These are phyloP conservation scores for Apodemia zela DNA, from an alignment of 2,888 invertebrate genomes.

Conservation along the genomic window DNA sequence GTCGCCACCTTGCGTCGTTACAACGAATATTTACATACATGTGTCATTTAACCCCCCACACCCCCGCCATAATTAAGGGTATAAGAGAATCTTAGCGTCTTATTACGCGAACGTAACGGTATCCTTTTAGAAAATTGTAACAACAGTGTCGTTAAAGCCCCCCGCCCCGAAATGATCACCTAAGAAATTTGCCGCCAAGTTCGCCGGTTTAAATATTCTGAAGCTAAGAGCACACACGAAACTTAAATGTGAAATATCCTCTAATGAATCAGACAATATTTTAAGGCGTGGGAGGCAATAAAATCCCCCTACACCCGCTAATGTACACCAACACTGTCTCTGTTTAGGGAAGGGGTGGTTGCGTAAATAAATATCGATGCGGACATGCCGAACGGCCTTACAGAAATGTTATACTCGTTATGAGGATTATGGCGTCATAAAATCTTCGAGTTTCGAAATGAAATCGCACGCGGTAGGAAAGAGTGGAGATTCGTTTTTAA, in stretches of 20 bases:
- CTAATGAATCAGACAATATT: constrained; percentile 81
- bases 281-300: constrained; percentile 77
- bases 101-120: constrained; percentile 78
- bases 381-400: constrained; percentile 45
- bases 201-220: constrained; percentile 52
- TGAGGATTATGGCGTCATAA: constrained; percentile 10
- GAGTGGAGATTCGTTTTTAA: background rate
- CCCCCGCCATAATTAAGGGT: constrained; percentile 75
- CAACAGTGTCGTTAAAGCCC: constrained; percentile 64
- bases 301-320: constrained; percentile 71
- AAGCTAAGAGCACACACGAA: constrained; percentile 67
- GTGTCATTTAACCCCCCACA: constrained; percentile 69
- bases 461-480: background rate
- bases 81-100: constrained; percentile 80
- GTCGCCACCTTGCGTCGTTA: constrained; percentile 76
- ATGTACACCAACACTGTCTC: constrained; percentile 75
- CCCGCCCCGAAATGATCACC: constrained; percentile 64
- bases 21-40: constrained; percentile 78
- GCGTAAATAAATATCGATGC: constrained; percentile 73
- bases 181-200: constrained; percentile 58
- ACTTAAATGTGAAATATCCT: constrained; percentile 79
- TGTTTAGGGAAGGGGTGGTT: constrained; percentile 63
- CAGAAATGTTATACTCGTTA: constrained; percentile 15
- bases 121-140: constrained; percentile 80
- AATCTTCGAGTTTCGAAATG: constrained; percentile 1